Percentiles rank a stretch among this genome's conserved stretches.
These are phyloP conservation scores for Gymnoscopelus braueri DNA, from an alignment of 2,797 vertebrate genomes.

Conservation along the genomic window DNA sequence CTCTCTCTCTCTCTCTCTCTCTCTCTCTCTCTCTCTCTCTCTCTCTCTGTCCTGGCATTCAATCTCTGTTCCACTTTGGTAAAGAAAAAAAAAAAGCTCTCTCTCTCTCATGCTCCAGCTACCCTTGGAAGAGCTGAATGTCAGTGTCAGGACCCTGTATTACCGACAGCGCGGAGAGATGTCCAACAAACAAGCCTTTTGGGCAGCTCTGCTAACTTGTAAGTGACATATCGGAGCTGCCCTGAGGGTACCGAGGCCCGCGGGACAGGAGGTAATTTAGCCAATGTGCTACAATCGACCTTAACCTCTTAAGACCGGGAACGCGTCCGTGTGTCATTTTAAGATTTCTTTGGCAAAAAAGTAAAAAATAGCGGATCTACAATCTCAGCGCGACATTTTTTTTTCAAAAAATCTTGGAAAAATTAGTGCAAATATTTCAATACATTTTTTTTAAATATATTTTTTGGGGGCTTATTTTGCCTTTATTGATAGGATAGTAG, in stretches of 20 bases:
- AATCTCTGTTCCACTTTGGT: constrained; percentile 40
- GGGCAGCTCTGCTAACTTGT: constrained; percentile 20
- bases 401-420: too few relatives aligned
- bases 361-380: too few relatives aligned
- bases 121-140: constrained; percentile 41
- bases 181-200: constrained; percentile 18
- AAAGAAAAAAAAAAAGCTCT: constrained; percentile 16
- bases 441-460: too few relatives aligned
- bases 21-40: constrained; percentile 1
- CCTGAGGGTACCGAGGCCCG: constrained; percentile 24
- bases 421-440: too few relatives aligned
- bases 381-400: too few relatives aligned
- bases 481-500: too few relatives aligned
- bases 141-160: constrained; percentile 51
- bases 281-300: constrained; percentile 52
- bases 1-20: too few relatives aligned
- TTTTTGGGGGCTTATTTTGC: too few relatives aligned
- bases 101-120: constrained; percentile 17
- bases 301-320: constrained; percentile 49
- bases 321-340: too few relatives aligned
- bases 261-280: constrained; percentile 51
- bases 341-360: too few relatives aligned
- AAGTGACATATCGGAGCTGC: constrained; percentile 36
- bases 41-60: constrained; percentile 27
- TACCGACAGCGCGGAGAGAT: constrained; percentile 20